These are phyloP conservation scores for Clinocottus analis DNA, from an alignment of 2,113 vertebrate genomes.

Conservation along the genomic window DNA sequence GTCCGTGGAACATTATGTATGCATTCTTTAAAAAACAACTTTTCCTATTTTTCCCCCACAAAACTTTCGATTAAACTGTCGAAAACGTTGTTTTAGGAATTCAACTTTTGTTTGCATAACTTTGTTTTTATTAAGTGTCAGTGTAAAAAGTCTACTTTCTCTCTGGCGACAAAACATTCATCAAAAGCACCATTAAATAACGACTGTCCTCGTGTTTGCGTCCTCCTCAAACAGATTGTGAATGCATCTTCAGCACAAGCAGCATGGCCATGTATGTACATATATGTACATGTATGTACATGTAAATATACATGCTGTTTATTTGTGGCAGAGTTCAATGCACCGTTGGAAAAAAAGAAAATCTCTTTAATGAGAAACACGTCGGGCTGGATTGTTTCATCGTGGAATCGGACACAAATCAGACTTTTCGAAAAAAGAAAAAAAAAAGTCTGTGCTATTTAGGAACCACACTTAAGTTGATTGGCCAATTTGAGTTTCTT, in stretches of 20 bases:
- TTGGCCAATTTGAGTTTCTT: neutral
- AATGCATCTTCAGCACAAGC: neutral
- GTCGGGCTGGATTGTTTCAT: neutral
- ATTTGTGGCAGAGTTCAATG: neutral
- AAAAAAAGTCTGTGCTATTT: constrained; percentile 3
- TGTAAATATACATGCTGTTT: neutral
- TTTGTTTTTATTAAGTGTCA: neutral
- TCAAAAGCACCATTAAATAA: neutral
- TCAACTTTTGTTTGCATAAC: neutral
- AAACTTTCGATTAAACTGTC: too few species aligned
- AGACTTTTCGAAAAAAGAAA: constrained; percentile 2
- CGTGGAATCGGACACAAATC: neutral
- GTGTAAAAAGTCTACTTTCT: neutral
- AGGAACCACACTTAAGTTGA: neutral
- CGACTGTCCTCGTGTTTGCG: neutral
- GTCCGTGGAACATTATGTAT: neutral
- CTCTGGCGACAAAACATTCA: neutral
- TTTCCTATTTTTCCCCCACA: neutral
- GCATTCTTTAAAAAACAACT: neutral
- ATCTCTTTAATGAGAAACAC: neutral
- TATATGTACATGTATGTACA: neutral
- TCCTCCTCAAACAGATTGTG: neutral
- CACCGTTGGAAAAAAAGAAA: neutral
- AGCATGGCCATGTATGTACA: neutral
- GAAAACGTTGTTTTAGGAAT: neutral